phyloP scores from a whole-genome alignment of 2,113 vertebrate genomes.

The Balaeniceps rex region DNA sequence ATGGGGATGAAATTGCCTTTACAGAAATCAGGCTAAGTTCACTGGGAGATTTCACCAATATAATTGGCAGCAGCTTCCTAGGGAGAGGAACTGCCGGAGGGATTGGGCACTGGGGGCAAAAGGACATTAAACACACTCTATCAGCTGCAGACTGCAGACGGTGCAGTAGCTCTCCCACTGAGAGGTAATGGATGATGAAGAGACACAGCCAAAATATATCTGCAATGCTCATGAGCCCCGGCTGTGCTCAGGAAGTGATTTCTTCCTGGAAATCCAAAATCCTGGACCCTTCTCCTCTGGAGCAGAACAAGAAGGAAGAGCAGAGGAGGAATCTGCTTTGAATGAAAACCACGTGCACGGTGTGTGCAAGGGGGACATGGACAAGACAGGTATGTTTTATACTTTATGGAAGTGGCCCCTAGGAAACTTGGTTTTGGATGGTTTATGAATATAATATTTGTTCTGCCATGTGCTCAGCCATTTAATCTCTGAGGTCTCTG shows the following conservation, averaged over 20 bases:
- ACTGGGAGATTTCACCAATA: not conserved
- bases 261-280: not conserved
- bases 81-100: not conserved
- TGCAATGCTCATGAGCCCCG: not conserved
- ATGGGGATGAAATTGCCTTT: not conserved
- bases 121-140: slow-evolving; percentile 12
- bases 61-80: slow-evolving; percentile 25
- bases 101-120: not conserved
- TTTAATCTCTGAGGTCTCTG: not conserved
- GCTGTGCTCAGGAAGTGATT: not conserved
- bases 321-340: not conserved
- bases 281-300: not conserved
- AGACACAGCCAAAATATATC: not conserved
- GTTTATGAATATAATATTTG: not conserved
- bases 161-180: not conserved
- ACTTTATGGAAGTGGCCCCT: not conserved
- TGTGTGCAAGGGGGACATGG: not conserved
- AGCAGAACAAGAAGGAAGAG: not conserved
- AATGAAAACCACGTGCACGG: not conserved
- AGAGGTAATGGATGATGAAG: slow-evolving; percentile 20
- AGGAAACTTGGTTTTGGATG: not conserved
- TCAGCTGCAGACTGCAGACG: not conserved
- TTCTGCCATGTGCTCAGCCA: not conserved
- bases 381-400: not conserved
- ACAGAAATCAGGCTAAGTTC: not conserved